These are phyloP conservation scores for Horisme vitalbata DNA, from an alignment of 2,888 invertebrate genomes.

Conservation along the genomic window DNA sequence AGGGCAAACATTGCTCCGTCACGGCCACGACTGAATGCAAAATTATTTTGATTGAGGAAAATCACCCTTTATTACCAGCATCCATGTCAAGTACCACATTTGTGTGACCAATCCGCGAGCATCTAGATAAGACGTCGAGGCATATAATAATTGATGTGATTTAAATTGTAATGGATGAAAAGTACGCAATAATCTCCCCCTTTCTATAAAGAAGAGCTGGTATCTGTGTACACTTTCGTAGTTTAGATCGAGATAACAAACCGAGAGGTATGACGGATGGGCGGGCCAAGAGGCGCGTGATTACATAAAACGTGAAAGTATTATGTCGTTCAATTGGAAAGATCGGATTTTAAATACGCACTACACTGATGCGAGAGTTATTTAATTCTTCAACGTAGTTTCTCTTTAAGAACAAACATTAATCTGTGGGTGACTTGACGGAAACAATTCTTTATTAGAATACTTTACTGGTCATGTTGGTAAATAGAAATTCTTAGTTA, in stretches of 20 bases:
- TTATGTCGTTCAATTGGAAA: slow-evolving; percentile 64
- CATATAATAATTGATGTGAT: slow-evolving; percentile 30
- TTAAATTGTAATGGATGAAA: slow-evolving; percentile 26
- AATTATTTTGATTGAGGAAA: slow-evolving; percentile 56
- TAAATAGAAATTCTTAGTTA: slow-evolving; percentile 9
- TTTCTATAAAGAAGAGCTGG: slow-evolving; percentile 55
- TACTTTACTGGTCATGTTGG: slow-evolving; percentile 7
- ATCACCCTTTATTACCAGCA: slow-evolving; percentile 41
- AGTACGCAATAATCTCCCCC: slow-evolving; percentile 42
- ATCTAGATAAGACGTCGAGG: slow-evolving; percentile 26
- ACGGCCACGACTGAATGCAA: slow-evolving; percentile 43
- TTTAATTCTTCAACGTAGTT: slow-evolving; percentile 38
- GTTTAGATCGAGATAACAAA: slow-evolving; percentile 66
- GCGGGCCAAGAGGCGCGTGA: slow-evolving; percentile 62
- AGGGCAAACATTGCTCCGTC: slow-evolving; percentile 41
- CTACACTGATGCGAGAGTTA: slow-evolving; percentile 37
- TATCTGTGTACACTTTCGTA: slow-evolving; percentile 61
- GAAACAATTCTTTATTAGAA: slow-evolving; percentile 15
- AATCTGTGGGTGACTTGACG: slow-evolving; percentile 12
- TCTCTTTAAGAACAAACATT: slow-evolving; percentile 18
- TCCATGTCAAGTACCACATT: slow-evolving; percentile 40
- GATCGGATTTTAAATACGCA: slow-evolving; percentile 53
- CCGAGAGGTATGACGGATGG: slow-evolving; percentile 65
- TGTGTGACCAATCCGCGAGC: slow-evolving; percentile 18
- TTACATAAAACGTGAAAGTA: slow-evolving; percentile 74